These are phyloP conservation scores for Choloepus didactylus DNA, from an alignment of 2,797 vertebrate species.

Conservation along the genomic window DNA sequence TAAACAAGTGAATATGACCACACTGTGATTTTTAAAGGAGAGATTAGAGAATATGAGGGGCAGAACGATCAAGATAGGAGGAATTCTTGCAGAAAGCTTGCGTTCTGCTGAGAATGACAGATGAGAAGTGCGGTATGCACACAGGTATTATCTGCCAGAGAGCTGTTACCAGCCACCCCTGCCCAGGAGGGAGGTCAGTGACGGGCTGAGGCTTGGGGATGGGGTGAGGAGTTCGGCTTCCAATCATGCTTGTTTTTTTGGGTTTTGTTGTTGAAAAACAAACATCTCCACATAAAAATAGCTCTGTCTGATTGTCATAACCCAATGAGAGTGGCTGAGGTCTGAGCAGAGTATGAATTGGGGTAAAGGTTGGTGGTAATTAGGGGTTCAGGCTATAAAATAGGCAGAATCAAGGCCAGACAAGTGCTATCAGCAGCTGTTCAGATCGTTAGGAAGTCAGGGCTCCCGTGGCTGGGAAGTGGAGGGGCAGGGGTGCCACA, in stretches of 20 bases:
- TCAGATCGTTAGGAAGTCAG: rapidly evolving
- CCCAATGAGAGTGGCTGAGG: background rate
- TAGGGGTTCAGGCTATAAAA: background rate
- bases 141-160: background rate
- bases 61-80: background rate
- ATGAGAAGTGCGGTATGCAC: background rate
- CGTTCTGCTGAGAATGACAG: background rate
- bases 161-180: background rate
- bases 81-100: slow-evolving; percentile 9
- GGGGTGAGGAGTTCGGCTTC: background rate
- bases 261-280: background rate
- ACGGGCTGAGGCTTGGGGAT: background rate
- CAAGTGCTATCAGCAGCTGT: background rate
- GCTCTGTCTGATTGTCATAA: background rate
- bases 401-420: background rate
- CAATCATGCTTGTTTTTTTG: background rate
- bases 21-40: background rate
- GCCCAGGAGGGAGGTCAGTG: background rate
- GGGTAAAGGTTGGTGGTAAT: background rate
- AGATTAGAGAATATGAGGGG: background rate
- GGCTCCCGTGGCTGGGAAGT: background rate
- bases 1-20: background rate
- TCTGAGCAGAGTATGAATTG: background rate
- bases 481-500: background rate
- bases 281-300: background rate